Conservation (phyloP, 2,797 vertebrate species). For the Chelon auratus region DNA sequence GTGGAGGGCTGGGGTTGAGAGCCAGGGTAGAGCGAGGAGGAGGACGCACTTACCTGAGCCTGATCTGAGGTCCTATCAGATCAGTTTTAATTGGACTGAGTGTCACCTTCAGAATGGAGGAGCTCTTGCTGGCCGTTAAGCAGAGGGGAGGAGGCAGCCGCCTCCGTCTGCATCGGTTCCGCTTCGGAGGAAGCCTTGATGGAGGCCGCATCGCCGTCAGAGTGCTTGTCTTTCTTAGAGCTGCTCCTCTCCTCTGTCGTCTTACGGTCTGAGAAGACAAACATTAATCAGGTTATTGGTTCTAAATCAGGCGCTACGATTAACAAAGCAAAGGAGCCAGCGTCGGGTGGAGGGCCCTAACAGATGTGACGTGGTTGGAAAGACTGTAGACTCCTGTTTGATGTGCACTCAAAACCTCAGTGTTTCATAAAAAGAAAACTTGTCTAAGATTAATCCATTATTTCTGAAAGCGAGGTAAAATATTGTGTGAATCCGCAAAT, state of each 20-base stretch:
- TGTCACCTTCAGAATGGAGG: conserved; percentile 99
- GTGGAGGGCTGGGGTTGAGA: conserved; percentile 66
- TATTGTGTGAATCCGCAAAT: too few relatives aligned
- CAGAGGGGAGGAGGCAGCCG: conserved; percentile 89
- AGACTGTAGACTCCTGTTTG: too few relatives aligned
- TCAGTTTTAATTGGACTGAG: conserved; percentile 99
- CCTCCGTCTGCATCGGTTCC: conserved; percentile 92
- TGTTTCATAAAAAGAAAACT: too few relatives aligned
- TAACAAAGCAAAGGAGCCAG: too few relatives aligned
- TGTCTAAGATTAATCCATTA: too few relatives aligned
- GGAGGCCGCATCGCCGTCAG: conserved; percentile 77
- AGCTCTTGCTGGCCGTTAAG: conserved; percentile 97
- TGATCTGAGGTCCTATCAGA: conserved; percentile 99
- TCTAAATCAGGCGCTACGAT: too few relatives aligned
- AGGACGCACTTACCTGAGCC: conserved; percentile 91
- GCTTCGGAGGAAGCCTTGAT: conserved; percentile 85
- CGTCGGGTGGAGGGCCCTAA: too few relatives aligned
- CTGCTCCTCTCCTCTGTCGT: conserved; percentile 95
- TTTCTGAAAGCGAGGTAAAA: too few relatives aligned
- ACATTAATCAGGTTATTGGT: neutral
- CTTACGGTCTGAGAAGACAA: conserved; percentile 90
- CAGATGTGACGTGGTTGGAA: too few relatives aligned
- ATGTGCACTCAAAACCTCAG: too few relatives aligned
- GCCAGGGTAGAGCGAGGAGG: conserved; percentile 87
- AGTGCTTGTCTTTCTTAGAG: conserved; percentile 88